Evolutionary conservation across 2,113 vertebrate species (phyloP).

Genomic region (Bolborhynchus lineola): DNA sequence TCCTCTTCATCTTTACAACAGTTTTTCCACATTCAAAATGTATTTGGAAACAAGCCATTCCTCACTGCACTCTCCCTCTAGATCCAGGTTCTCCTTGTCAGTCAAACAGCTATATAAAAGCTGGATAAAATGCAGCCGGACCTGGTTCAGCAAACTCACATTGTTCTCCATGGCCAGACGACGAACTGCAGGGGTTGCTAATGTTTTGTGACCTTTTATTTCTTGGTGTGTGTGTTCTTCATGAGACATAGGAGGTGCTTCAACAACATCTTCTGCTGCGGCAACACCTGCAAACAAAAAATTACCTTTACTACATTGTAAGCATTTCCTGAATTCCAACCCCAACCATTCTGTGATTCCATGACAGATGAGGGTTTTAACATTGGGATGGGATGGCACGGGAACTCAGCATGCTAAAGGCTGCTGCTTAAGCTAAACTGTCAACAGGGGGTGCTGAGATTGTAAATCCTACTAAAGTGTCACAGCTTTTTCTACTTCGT

Average conservation of each 20-base stretch:
- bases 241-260: conserved; percentile 90
- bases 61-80: not conserved
- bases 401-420: not conserved
- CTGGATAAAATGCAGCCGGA: not conserved
- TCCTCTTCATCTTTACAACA: not conserved
- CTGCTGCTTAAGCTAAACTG: not conserved
- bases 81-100: not conserved
- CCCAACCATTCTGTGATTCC: not conserved
- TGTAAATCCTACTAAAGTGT: not conserved
- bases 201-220: conserved; percentile 93
- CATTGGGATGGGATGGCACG: not conserved
- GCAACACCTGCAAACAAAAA: conserved; percentile 73
- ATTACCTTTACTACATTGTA: not conserved
- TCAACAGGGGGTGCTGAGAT: not conserved
- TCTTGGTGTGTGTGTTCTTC: conserved; percentile 97
- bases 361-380: not conserved
- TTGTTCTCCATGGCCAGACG: conserved; percentile 97
- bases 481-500: not conserved
- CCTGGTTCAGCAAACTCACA: conserved; percentile 68
- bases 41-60: not conserved
- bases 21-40: not conserved
- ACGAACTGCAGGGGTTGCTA: conserved; percentile 93
- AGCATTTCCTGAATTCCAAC: not conserved
- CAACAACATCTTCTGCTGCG: conserved; percentile 92
- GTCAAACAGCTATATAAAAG: not conserved